These are phyloP conservation scores for Piaya cayana DNA, from an alignment of 2,113 vertebrate species.

Conservation along the genomic window DNA sequence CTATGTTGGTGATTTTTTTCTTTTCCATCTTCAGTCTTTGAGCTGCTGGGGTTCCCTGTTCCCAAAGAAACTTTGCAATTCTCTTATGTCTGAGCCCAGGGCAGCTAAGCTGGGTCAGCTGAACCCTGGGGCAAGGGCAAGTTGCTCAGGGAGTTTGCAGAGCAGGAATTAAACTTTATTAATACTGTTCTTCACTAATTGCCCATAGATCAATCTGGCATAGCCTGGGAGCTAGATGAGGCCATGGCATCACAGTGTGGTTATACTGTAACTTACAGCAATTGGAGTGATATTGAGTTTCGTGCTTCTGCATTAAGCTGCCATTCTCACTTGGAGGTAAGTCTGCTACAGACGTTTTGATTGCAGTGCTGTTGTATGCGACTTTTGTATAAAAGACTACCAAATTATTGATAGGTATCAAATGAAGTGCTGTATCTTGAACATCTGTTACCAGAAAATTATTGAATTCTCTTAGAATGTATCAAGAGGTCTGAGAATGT, in stretches of 20 bases:
- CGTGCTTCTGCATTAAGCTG: conserved; percentile 58
- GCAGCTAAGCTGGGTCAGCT: not conserved
- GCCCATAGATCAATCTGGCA: conserved; percentile 30
- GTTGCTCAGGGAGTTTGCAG: not conserved
- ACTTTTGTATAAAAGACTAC: not conserved
- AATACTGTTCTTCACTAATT: not conserved
- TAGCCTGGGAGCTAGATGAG: conserved; percentile 15
- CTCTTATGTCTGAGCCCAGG: not conserved
- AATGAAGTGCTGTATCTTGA: not conserved
- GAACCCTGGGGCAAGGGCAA: not conserved
- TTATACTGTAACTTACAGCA: conserved; percentile 4
- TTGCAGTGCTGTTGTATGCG: accelerated
- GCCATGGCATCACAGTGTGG: conserved; percentile 48
- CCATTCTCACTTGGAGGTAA: conserved; percentile 31
- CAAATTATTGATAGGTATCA: not conserved
- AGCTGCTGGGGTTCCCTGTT: not conserved
- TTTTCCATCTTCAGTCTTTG: not conserved
- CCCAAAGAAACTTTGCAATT: not conserved
- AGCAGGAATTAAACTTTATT: not conserved
- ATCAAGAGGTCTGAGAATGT: not conserved
- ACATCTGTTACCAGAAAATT: not conserved
- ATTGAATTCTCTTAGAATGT: not conserved
- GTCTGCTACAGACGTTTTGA: not conserved
- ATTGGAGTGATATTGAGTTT: not conserved
- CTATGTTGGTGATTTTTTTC: not conserved